Percentiles rank a stretch among this genome's conserved stretches.
Evolutionary conservation across 2,888 invertebrate species (phyloP).

Genomic region (Eudasyphora cyanicolor): DNA sequence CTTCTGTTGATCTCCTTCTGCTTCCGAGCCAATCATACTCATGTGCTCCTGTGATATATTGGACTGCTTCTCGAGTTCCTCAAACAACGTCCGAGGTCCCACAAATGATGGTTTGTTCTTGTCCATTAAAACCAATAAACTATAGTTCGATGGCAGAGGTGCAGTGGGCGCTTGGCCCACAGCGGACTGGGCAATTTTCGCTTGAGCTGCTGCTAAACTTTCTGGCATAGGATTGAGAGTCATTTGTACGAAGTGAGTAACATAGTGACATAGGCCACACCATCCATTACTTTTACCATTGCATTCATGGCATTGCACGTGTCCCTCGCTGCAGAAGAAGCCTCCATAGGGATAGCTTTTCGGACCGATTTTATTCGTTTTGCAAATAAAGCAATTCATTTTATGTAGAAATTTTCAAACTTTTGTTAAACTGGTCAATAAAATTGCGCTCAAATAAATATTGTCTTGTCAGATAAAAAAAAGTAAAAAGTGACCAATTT

Average conservation of each 20-base stretch:
- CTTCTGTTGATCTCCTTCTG: not conserved
- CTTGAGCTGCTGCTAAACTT: not conserved
- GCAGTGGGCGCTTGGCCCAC: not conserved
- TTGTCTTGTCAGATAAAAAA: not conserved
- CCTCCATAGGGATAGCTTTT: slow-evolving; percentile 63
- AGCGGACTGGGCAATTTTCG: not conserved
- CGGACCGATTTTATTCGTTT: slow-evolving; percentile 64
- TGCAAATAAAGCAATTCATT: slow-evolving; percentile 66
- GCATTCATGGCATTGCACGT: slow-evolving; percentile 64
- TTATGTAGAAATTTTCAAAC: slow-evolving; percentile 17
- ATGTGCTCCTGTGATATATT: slow-evolving; percentile 63
- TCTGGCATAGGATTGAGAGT: slow-evolving; percentile 31
- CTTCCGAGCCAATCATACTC: slow-evolving; percentile 61
- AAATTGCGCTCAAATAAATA: too few species aligned
- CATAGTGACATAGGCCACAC: slow-evolving; percentile 52
- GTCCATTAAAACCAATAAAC: slow-evolving; percentile 15
- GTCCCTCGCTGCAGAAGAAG: slow-evolving; percentile 64
- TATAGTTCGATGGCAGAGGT: not conserved
- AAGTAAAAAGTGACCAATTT: too few species aligned
- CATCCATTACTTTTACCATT: slow-evolving; percentile 19
- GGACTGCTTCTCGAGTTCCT: slow-evolving; percentile 64
- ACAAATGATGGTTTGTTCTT: slow-evolving; percentile 2
- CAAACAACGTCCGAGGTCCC: slow-evolving; percentile 52
- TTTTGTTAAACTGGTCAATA: too few species aligned
- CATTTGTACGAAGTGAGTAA: slow-evolving; percentile 63